Evolutionary conservation across 2,113 vertebrate genomes (phyloP).

Genomic region (Meles meles): DNA sequence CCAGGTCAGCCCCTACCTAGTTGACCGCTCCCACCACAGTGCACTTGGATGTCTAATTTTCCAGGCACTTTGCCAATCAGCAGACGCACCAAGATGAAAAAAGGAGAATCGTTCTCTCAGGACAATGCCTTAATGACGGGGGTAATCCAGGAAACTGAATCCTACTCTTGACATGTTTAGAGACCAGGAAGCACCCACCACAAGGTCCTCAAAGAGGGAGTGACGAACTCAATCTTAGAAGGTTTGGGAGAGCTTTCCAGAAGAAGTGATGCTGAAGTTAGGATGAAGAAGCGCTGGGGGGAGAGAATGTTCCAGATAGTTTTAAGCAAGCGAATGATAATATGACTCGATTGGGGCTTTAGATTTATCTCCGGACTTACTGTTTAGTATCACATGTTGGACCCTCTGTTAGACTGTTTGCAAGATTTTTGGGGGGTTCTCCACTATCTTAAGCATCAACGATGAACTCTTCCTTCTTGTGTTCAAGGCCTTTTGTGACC

Average conservation of each 20-base stretch:
- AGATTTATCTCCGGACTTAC: not conserved
- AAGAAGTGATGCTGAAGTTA: not conserved
- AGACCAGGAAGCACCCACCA: not conserved
- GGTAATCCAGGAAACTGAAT: not conserved
- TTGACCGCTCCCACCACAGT: rapidly evolving
- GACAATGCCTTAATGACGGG: not conserved
- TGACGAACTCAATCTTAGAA: not conserved
- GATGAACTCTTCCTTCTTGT: not conserved
- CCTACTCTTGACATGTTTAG: not conserved
- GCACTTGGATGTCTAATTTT: not conserved
- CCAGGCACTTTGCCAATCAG: not conserved
- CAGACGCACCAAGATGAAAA: not conserved
- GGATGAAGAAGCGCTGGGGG: not conserved
- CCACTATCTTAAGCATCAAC: not conserved
- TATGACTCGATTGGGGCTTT: not conserved
- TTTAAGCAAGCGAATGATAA: not conserved
- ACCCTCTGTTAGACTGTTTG: not conserved
- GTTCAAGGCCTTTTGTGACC: not conserved
- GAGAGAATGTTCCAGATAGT: not conserved
- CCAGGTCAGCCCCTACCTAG: too few species aligned
- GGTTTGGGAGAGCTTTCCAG: not conserved
- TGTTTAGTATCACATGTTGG: not conserved
- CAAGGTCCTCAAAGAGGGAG: not conserved
- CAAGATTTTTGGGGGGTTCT: not conserved
- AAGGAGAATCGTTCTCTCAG: not conserved